Percentiles rank a stretch among this genome's conserved stretches.
Evolutionary conservation across 2,797 vertebrate species (phyloP).

Genomic region (Neopelma chrysocephalum): DNA sequence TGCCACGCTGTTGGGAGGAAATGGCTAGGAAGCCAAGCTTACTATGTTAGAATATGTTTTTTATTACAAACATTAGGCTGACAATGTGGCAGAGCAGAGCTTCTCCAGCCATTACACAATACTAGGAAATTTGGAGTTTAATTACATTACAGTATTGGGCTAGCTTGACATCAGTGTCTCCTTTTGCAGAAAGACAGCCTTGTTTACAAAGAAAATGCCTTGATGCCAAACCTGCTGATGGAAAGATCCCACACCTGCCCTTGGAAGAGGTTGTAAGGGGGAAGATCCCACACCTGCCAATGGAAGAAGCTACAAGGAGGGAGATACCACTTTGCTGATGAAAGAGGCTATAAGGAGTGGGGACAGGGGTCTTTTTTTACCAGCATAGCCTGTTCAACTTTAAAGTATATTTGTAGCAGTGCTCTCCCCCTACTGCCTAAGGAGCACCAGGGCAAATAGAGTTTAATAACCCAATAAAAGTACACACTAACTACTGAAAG

Average conservation of each 20-base stretch:
- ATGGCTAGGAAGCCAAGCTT: not conserved
- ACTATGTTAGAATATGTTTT: not conserved
- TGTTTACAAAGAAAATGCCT: not conserved
- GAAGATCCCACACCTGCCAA: not conserved
- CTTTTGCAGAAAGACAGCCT: not conserved
- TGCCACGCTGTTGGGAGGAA: not conserved
- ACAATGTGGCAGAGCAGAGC: not conserved
- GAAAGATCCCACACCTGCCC: not conserved
- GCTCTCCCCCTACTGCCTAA: not conserved
- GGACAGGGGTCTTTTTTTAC: not conserved
- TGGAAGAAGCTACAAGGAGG: not conserved
- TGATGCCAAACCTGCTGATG: not conserved
- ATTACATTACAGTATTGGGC: not conserved
- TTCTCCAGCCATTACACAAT: not conserved
- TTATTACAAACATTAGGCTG: not conserved
- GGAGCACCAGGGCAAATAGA: not conserved
- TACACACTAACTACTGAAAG: not conserved
- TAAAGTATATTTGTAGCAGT: not conserved
- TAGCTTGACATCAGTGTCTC: not conserved
- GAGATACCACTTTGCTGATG: not conserved
- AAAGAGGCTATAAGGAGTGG: not conserved
- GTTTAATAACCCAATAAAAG: not conserved
- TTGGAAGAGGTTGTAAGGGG: not conserved
- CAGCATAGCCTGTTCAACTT: not conserved
- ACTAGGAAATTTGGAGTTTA: not conserved